phyloP scores from a whole-genome alignment of 1,140 invertebrate species.

The Anastrepha obliqua region DNA sequence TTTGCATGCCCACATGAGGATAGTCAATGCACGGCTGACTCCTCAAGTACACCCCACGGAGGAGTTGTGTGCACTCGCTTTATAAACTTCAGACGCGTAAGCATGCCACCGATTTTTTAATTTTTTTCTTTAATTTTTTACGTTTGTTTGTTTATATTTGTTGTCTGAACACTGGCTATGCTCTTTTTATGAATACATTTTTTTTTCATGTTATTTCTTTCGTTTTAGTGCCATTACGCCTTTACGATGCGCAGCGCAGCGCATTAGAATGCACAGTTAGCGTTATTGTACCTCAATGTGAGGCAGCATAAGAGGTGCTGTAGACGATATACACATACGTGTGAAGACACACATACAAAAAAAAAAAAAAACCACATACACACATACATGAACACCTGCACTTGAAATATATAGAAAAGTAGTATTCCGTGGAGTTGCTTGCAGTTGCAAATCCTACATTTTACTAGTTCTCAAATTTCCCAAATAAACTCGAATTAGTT shows the following conservation, averaged over 20 bases:
- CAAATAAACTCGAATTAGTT: no score
- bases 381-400: no score
- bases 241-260: background rate
- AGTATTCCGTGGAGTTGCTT: no score
- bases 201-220: background rate
- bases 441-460: no score
- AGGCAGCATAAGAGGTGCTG: background rate
- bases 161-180: background rate
- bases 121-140: background rate
- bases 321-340: background rate
- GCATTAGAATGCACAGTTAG: slow-evolving; percentile 35
- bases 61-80: slow-evolving; percentile 32
- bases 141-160: background rate
- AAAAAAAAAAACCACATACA: no score
- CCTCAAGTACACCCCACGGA: slow-evolving; percentile 10
- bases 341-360: no score
- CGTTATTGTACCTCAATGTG: background rate
- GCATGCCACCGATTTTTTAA: background rate
- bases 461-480: no score
- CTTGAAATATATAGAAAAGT: no score
- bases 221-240: background rate
- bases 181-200: background rate
- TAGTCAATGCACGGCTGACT: background rate
- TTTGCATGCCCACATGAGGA: background rate
- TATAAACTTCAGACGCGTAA: slow-evolving; percentile 17